These are phyloP conservation scores for Prionailurus viverrinus DNA, from an alignment of 2,113 vertebrate species.

Conservation along the genomic window DNA sequence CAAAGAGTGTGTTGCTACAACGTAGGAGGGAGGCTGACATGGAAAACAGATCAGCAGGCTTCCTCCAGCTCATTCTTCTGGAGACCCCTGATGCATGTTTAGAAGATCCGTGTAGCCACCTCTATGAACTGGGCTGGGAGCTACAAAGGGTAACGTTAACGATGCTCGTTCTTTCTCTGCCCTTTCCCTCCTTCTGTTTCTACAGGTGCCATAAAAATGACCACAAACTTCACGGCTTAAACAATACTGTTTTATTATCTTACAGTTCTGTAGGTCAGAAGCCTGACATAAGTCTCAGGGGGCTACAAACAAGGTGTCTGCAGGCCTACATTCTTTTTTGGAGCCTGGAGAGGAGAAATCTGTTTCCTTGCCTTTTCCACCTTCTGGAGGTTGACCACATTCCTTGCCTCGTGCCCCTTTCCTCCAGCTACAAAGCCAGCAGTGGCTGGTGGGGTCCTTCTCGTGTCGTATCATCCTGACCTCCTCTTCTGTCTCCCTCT, in stretches of 20 bases:
- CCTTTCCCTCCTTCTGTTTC: neutral
- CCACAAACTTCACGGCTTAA: neutral
- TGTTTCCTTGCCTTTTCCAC: neutral
- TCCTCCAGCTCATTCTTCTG: neutral
- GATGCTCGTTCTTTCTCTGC: neutral
- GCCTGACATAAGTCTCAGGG: neutral
- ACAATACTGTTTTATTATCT: neutral
- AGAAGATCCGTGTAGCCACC: neutral
- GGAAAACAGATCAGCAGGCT: neutral
- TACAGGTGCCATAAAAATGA: neutral
- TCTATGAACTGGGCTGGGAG: neutral
- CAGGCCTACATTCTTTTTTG: neutral
- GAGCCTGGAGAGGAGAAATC: neutral
- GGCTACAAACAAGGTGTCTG: neutral
- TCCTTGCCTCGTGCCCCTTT: fast-evolving
- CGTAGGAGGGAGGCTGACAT: neutral
- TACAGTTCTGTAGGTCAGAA: neutral
- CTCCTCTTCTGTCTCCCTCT: neutral
- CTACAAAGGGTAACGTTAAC: neutral
- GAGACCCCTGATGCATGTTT: neutral
- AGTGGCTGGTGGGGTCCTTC: neutral
- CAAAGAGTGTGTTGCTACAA: neutral
- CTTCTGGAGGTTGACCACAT: neutral
- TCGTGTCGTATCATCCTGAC: neutral
- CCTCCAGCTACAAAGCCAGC: neutral